A percentile compares a stretch with the other conserved stretches of the same genome.
These are phyloP conservation scores for Coelinius sp. DNA, from an alignment of 2,888 invertebrate species.

Conservation along the genomic window DNA sequence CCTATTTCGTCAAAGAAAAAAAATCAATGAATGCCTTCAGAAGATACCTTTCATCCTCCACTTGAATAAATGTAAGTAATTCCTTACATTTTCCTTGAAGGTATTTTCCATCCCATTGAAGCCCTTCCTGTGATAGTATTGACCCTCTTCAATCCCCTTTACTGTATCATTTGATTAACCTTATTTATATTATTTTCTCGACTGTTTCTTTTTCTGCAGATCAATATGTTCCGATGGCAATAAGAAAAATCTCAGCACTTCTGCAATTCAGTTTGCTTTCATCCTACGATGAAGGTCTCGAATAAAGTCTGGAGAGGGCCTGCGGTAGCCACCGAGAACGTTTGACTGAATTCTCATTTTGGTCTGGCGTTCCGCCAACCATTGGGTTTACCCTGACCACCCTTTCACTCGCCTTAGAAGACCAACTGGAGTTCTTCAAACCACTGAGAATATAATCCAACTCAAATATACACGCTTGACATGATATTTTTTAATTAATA, in stretches of 20 bases:
- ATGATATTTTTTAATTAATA: neutral
- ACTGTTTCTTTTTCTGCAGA: neutral
- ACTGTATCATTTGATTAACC: neutral
- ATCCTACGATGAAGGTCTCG: conserved; percentile 7
- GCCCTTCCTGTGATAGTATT: neutral
- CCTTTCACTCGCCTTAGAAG: conserved; percentile 7
- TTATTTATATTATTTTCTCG: conserved; percentile 3
- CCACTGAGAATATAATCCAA: neutral
- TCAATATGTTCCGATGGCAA: conserved; percentile 22
- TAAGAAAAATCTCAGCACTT: conserved; percentile 20
- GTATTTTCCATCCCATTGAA: neutral
- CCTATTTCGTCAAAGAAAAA: too few relatives aligned
- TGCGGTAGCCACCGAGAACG: conserved; percentile 31
- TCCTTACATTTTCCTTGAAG: neutral
- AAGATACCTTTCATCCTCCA: neutral
- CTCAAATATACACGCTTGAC: neutral
- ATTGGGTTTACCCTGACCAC: conserved; percentile 24
- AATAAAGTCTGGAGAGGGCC: neutral
- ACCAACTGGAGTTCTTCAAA: conserved; percentile 28
- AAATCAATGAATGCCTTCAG: neutral
- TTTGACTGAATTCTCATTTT: conserved; percentile 48
- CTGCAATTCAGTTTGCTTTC: conserved; percentile 22
- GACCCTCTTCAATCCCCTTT: neutral
- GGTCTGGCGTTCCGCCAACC: conserved; percentile 45
- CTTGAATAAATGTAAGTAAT: neutral